Base-by-base conservation (phyloP, 2,888 invertebrate genomes). In the Acrobasis suavella region DNA sequence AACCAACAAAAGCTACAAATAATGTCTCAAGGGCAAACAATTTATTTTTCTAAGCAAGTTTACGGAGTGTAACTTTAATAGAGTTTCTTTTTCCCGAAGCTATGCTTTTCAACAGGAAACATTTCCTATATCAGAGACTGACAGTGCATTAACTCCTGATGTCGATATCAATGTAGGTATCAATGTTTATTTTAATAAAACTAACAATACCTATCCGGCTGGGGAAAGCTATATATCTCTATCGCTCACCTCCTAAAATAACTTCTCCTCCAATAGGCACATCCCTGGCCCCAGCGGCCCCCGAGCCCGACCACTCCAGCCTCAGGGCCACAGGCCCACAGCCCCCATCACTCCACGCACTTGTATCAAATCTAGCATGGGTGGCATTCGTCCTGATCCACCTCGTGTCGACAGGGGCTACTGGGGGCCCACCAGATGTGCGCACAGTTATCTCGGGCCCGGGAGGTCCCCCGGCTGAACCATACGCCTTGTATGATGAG, bases 281-380 rank as follows among this genome's bases (percentile, higher is more conserved):
- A 67, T 92, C 92, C 46, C 88, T 86, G 2, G 90, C 86, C 37
- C 91, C 92, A 14, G 88, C 83, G 70, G 81, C 93, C 60, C 80
- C 94, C 69, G 80, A 94, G 74, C 91, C 95, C 6, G 89, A 87
- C 92, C 92, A 95, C 80, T 96, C 96, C 17, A 97, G 93, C 60
- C 96, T 95, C 82, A 96, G 95, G 67, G 96, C 95, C 60, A 95
- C 94, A 65, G 98, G 96, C 0, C 96, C 95, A 85, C 98, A 98
- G 12, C 97, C 97, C 0, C 96, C 96, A 78, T 96, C 96, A 65
- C 95, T 95, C 98, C 98, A 98, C 50, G 95, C 94, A 67, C 94
- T 94, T 58, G 98, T 94, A 79, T 96, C 96, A 63, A 98, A 93
- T 70, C 95, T 94, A 12, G 97, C 95, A 67, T 96, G 96, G 0